A percentile compares a stretch with the other conserved stretches of the same genome.
phyloP scores from a whole-genome alignment of 2,888 invertebrate genomes.

The Laothoe populi region DNA sequence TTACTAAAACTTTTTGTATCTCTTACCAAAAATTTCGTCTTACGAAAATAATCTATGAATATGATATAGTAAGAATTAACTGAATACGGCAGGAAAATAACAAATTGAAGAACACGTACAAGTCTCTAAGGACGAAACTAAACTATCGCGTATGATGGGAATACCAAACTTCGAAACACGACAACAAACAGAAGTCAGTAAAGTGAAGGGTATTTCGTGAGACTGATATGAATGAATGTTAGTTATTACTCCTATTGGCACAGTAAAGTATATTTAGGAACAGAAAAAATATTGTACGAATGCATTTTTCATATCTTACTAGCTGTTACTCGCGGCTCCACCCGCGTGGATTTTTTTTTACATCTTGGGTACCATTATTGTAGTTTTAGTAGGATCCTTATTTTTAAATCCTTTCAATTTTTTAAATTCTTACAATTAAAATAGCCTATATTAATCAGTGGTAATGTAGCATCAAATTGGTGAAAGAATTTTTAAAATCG shows the following conservation, averaged over 20 bases:
- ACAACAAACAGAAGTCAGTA: slow-evolving; percentile 23
- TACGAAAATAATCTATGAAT: background rate
- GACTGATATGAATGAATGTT: background rate
- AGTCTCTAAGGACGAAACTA: slow-evolving; percentile 36
- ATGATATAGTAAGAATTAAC: background rate
- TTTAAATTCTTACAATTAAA: no score
- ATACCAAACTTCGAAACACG: slow-evolving; percentile 29
- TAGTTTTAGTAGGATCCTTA: no score
- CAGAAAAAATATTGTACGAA: background rate
- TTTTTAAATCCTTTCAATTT: no score
- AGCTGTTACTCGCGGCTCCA: no score
- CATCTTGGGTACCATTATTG: no score
- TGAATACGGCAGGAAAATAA: background rate
- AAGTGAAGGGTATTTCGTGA: background rate
- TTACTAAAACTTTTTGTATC: no score
- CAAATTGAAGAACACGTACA: slow-evolving; percentile 35
- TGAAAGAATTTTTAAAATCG: no score
- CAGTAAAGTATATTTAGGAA: background rate
- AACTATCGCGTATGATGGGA: slow-evolving; percentile 32
- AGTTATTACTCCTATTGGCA: background rate
- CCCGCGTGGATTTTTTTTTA: no score
- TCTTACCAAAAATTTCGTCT: background rate
- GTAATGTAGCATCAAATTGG: no score
- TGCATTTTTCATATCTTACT: no score
- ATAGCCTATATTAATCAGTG: no score